phyloP scores from a whole-genome alignment of 2,797 vertebrate species.

The Lacerta bilineata region DNA sequence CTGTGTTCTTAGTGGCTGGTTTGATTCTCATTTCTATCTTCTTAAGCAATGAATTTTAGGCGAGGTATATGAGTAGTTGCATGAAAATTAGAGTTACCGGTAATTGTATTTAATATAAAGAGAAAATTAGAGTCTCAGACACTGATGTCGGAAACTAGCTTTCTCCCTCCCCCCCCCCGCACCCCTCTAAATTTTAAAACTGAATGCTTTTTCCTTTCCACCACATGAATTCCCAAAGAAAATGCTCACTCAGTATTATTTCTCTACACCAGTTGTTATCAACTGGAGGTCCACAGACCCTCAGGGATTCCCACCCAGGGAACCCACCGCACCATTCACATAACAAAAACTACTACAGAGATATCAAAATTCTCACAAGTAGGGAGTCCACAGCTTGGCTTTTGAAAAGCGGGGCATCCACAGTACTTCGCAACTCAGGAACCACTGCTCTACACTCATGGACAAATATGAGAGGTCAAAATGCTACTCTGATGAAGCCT shows the following conservation, averaged over 20 bases:
- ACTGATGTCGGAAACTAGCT: background rate
- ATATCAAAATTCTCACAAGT: too few species aligned
- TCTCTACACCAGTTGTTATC: too few species aligned
- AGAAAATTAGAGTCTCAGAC: background rate
- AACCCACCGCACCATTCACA: too few species aligned
- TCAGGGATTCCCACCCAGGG: too few species aligned
- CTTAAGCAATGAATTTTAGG: background rate
- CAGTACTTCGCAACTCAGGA: too few species aligned
- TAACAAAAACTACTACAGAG: too few species aligned
- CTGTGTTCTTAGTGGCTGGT: background rate
- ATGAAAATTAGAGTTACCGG: background rate
- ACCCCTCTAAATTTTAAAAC: background rate
- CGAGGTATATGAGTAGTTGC: background rate
- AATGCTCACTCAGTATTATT: conserved; percentile 10
- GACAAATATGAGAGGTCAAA: background rate
- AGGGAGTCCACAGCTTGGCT: too few species aligned
- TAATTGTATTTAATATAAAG: background rate
- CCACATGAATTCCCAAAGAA: background rate
- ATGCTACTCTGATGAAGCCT: background rate
- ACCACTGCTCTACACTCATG: too few species aligned
- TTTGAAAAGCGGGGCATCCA: too few species aligned
- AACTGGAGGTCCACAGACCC: too few species aligned
- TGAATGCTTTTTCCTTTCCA: background rate
- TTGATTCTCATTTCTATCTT: background rate
- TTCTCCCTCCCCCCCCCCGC: background rate